Conservation (phyloP, 2,888 invertebrate species). For the Campaea margaritaria region DNA sequence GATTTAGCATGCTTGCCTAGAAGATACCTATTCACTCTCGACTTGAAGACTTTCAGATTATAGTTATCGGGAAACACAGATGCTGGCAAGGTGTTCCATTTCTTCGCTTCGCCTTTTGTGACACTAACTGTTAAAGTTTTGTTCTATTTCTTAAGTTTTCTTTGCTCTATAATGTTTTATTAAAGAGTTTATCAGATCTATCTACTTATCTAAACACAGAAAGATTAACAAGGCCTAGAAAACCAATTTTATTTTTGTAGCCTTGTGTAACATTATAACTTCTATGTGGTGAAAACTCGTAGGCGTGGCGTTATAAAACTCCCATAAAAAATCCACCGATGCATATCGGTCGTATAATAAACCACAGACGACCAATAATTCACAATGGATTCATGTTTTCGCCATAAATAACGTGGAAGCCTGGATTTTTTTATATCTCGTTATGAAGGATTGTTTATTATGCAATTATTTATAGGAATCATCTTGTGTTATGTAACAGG, state of each 20-base stretch:
- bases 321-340: slow-evolving; percentile 51
- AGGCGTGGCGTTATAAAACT: slow-evolving; percentile 55
- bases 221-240: neutral
- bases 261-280: slow-evolving; percentile 48
- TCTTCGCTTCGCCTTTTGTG: too few species aligned
- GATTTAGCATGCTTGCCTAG: too few species aligned
- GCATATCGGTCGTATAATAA: slow-evolving; percentile 53
- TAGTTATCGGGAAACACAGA: too few species aligned
- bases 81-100: too few species aligned
- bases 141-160: too few species aligned
- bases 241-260: slow-evolving; percentile 18
- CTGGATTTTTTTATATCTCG: slow-evolving; percentile 45
- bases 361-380: slow-evolving; percentile 54
- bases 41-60: too few species aligned
- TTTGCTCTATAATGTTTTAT: too few species aligned
- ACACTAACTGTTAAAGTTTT: too few species aligned
- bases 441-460: slow-evolving; percentile 53
- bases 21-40: too few species aligned
- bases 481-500: slow-evolving; percentile 43
- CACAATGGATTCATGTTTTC: slow-evolving; percentile 53
- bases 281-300: slow-evolving; percentile 52
- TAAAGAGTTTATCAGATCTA: too few species aligned
- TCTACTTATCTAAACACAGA: neutral
- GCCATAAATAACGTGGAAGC: slow-evolving; percentile 47
- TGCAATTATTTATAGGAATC: slow-evolving; percentile 49